Conservation (phyloP, 1,140 invertebrate species). For the Drosophila albomicans region DNA sequence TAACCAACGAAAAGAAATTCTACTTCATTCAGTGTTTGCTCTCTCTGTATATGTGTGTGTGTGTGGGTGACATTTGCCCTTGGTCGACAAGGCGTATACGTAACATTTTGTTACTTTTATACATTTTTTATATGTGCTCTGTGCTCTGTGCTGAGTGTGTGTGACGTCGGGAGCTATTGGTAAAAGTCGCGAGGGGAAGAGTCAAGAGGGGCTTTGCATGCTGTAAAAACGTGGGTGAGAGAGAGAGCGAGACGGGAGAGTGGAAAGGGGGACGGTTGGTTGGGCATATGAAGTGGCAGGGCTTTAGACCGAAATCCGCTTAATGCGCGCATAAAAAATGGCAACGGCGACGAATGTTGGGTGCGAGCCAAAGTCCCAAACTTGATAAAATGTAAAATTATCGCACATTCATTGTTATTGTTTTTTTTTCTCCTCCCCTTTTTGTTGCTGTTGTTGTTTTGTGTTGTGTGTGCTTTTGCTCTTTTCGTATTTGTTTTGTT, state of each 20-base stretch:
- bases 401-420: slow-evolving; percentile 83
- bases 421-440: slow-evolving; percentile 43
- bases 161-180: slow-evolving; percentile 7
- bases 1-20: slow-evolving; percentile 53
- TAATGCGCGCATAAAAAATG: slow-evolving; percentile 81
- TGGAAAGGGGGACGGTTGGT: not conserved
- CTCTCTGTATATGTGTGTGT: not conserved
- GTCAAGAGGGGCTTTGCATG: not conserved
- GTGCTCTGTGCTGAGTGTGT: not conserved
- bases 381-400: slow-evolving; percentile 84
- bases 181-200: not conserved
- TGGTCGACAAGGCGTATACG: slow-evolving; percentile 64
- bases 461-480: not conserved
- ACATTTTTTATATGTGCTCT: slow-evolving; percentile 42
- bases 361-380: slow-evolving; percentile 53
- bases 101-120: slow-evolving; percentile 78
- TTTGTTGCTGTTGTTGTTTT: not conserved
- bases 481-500: slow-evolving; percentile 18
- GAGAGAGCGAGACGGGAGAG: not conserved
- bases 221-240: not conserved
- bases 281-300: slow-evolving; percentile 70
- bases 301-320: slow-evolving; percentile 78
- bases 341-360: slow-evolving; percentile 70
- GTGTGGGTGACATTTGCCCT: slow-evolving; percentile 74
- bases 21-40: slow-evolving; percentile 2